A percentile compares a stretch with the other conserved stretches of the same genome.
phyloP scores from a whole-genome alignment of 2,888 invertebrate genomes.

The Chrysolina americana region DNA sequence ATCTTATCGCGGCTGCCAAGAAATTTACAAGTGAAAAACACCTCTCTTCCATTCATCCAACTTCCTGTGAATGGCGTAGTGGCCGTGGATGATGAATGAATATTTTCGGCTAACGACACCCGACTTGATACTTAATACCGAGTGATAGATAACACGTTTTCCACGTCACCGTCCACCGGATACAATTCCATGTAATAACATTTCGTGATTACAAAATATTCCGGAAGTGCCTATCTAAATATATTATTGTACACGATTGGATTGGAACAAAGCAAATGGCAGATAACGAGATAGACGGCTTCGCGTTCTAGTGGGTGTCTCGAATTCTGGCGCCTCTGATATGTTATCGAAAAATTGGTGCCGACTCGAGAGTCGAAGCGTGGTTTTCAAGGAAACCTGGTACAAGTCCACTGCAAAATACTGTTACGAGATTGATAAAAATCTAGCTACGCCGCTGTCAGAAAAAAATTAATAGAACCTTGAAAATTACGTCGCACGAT shows the following conservation, averaged over 20 bases:
- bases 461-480: too few species aligned
- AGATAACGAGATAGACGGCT: slow-evolving; percentile 23
- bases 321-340: slow-evolving; percentile 13
- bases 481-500: too few species aligned
- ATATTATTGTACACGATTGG: slow-evolving; percentile 30
- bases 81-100: slow-evolving; percentile 11
- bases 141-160: slow-evolving; percentile 23
- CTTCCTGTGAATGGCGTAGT: slow-evolving; percentile 6
- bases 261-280: slow-evolving; percentile 30
- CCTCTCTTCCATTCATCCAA: background rate
- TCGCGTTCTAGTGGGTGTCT: slow-evolving; percentile 7
- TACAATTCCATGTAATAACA: slow-evolving; percentile 47
- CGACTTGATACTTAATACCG: background rate
- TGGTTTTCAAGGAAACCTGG: background rate
- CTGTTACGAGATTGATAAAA: too few species aligned
- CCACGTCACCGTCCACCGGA: slow-evolving; percentile 41
- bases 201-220: slow-evolving; percentile 47
- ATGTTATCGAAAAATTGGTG: background rate
- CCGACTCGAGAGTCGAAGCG: background rate
- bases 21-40: background rate
- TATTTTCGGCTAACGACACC: slow-evolving; percentile 10
- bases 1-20: background rate
- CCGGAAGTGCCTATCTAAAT: slow-evolving; percentile 49
- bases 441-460: too few species aligned
- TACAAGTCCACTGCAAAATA: background rate